These are phyloP conservation scores for Sakesphorus luctuosus DNA, from an alignment of 2,113 vertebrate genomes.

Conservation along the genomic window DNA sequence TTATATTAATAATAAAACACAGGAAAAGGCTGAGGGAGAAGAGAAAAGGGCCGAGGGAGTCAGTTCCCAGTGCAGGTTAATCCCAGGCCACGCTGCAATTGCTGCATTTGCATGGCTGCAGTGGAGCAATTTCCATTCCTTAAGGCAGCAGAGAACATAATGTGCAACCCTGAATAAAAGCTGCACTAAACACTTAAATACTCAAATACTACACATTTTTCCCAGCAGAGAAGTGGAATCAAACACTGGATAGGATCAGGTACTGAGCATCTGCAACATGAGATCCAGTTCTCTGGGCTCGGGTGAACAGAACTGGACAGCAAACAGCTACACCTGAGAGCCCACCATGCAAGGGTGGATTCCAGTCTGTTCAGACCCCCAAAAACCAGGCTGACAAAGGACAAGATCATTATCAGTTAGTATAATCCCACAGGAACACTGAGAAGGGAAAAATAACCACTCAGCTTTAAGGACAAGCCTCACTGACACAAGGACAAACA, in stretches of 20 bases:
- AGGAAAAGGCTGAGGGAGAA: not conserved
- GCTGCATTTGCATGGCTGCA: not conserved
- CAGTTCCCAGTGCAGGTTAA: not conserved
- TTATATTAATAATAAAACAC: not conserved
- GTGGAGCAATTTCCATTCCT: not conserved
- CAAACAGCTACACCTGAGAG: not conserved
- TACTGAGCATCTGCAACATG: not conserved
- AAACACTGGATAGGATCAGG: not conserved
- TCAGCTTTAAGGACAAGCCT: not conserved
- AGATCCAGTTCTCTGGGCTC: not conserved
- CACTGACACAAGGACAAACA: accelerated
- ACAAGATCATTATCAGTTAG: not conserved
- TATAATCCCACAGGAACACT: not conserved
- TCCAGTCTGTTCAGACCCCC: not conserved
- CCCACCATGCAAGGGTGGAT: not conserved
- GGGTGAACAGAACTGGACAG: not conserved
- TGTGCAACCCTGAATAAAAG: not conserved
- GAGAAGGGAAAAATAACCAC: not conserved
- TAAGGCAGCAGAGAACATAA: not conserved
- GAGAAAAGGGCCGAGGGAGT: not conserved
- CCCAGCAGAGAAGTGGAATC: not conserved
- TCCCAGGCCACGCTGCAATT: not conserved
- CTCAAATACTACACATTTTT: not conserved
- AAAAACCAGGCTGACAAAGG: not conserved
- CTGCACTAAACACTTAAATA: not conserved